Conservation (phyloP, 37 sponge, comb jelly and placozoan species). For the Dysidea cf. avara region DNA sequence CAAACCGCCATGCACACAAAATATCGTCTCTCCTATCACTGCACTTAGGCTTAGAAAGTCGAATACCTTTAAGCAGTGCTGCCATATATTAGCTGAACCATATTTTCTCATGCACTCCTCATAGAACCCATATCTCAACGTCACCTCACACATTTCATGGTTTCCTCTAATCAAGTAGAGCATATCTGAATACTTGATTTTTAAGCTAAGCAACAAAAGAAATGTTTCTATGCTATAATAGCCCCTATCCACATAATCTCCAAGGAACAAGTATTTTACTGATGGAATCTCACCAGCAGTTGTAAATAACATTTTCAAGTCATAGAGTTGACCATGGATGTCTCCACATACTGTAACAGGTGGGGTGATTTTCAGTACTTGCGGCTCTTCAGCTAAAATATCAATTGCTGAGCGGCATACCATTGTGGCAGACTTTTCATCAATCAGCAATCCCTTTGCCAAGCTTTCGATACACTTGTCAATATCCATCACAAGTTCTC, state of each 20-base stretch:
- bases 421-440: conserved; percentile 12
- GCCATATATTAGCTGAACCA: conserved; percentile 97
- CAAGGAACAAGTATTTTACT: conserved; percentile 96
- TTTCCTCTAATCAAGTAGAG: conserved; percentile 93
- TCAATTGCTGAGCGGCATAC: conserved; percentile 22
- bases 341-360: conserved; percentile 47
- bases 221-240: conserved; percentile 99
- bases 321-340: conserved; percentile 60
- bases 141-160: conserved; percentile 97
- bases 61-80: conserved; percentile 98
- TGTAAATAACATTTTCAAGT: conserved; percentile 37
- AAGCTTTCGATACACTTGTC: too few species aligned
- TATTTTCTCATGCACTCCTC: conserved; percentile 98
- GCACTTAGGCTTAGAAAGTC: conserved; percentile 98
- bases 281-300: conserved; percentile 98
- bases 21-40: conserved; percentile 94
- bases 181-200: conserved; percentile 93
- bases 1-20: conserved; percentile 98
- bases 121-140: conserved; percentile 99
- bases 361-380: conserved; percentile 22
- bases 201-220: conserved; percentile 93
- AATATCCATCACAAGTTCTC: too few species aligned
- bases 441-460: too few species aligned
- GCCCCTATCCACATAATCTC: conserved; percentile 98
- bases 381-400: conserved; percentile 30